A percentile compares a stretch with the other conserved stretches of the same genome.
These are phyloP conservation scores for Glyphotaelius pellucidus DNA, from an alignment of 2,888 invertebrate genomes.

Conservation along the genomic window DNA sequence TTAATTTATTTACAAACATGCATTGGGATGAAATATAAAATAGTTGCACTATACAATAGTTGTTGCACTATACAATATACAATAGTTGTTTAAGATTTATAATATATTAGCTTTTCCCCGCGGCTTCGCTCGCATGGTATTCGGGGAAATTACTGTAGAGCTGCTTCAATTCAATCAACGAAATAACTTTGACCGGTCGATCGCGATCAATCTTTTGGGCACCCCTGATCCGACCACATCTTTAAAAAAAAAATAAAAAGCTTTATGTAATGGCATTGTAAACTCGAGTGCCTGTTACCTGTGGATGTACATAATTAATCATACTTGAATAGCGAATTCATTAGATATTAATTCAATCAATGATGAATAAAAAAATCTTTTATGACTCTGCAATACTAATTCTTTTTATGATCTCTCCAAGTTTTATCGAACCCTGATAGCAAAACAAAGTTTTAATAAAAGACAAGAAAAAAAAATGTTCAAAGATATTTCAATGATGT, in stretches of 20 bases:
- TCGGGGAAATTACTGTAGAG: too few species aligned
- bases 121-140: too few species aligned
- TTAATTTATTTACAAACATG: too few species aligned
- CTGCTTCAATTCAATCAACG: too few species aligned
- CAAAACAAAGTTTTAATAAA: background rate
- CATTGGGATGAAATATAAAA: too few species aligned
- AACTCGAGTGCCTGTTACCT: background rate
- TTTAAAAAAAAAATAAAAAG: background rate
- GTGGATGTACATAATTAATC: background rate
- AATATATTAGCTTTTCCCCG: too few species aligned
- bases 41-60: too few species aligned
- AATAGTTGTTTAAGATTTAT: too few species aligned
- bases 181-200: too few species aligned
- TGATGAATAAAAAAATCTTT: background rate
- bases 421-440: background rate
- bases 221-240: background rate
- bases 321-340: background rate
- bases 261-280: background rate
- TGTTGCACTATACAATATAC: too few species aligned
- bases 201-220: too few species aligned
- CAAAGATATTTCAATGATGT: background rate
- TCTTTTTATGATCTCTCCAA: background rate
- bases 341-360: background rate
- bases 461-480: background rate
- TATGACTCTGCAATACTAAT: background rate